These are phyloP conservation scores for Calyptommatus sinebrachiatus DNA, from an alignment of 2,113 vertebrate species.

Conservation along the genomic window DNA sequence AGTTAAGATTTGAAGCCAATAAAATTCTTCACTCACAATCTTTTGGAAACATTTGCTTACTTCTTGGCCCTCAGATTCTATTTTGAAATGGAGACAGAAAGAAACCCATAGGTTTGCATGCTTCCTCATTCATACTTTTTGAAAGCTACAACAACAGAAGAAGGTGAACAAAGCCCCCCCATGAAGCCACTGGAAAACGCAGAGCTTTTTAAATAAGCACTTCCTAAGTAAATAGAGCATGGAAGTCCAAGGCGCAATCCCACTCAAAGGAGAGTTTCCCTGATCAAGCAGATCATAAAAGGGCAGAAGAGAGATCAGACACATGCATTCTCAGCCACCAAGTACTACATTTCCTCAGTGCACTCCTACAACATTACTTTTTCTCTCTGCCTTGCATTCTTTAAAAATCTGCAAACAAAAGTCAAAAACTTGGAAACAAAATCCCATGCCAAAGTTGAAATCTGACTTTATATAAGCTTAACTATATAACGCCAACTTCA, in stretches of 20 bases:
- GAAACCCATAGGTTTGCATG: neutral
- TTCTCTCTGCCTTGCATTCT: neutral
- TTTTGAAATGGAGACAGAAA: neutral
- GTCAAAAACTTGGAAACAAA: neutral
- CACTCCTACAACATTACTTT: neutral
- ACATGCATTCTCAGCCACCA: neutral
- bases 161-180: neutral
- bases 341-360: neutral
- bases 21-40: neutral
- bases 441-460: neutral
- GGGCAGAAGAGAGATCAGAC: neutral
- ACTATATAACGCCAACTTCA: constrained; percentile 1
- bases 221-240: neutral
- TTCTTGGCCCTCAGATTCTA: neutral
- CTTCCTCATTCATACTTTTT: neutral
- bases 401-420: neutral
- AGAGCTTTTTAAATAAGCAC: neutral
- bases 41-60: neutral
- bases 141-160: neutral
- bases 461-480: constrained; percentile 5
- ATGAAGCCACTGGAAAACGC: neutral
- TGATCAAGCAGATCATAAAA: neutral
- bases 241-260: neutral
- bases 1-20: neutral
- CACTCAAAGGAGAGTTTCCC: neutral